Evolutionary conservation across 2,113 vertebrate species (phyloP).

Genomic region (Pycnonotus jocosus): DNA sequence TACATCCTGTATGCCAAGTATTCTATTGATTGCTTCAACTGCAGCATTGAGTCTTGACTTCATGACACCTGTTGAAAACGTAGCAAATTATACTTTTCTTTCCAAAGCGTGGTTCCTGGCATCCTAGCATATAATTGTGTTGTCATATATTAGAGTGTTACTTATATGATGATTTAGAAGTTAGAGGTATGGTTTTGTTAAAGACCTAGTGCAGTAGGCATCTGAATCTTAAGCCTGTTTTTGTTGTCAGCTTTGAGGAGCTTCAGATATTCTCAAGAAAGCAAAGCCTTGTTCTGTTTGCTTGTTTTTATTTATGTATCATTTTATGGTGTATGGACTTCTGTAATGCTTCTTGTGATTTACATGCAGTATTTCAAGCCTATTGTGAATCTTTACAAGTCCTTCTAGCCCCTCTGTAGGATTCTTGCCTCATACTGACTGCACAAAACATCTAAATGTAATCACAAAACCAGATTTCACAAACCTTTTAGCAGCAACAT

Average conservation of each 20-base stretch:
- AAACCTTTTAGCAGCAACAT: background rate
- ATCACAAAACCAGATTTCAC: background rate
- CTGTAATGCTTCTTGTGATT: background rate
- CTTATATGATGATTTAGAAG: background rate
- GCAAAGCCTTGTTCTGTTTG: background rate
- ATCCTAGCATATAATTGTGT: background rate
- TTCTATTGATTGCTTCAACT: background rate
- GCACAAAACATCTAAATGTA: background rate
- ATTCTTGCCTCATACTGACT: background rate
- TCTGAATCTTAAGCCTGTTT: background rate
- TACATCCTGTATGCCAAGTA: background rate
- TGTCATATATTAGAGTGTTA: background rate
- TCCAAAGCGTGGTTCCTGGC: background rate
- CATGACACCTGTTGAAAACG: background rate
- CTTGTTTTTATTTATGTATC: background rate
- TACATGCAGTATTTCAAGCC: background rate
- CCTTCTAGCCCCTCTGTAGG: background rate
- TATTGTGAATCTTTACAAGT: background rate
- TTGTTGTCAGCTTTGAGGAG: background rate
- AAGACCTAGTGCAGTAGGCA: background rate
- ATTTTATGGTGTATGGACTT: background rate
- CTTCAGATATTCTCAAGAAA: background rate
- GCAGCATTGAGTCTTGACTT: background rate
- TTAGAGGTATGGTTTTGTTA: background rate
- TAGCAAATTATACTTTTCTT: background rate